Base-by-base conservation (phyloP, 2,797 vertebrate genomes). In the Chloroceryle inda region DNA sequence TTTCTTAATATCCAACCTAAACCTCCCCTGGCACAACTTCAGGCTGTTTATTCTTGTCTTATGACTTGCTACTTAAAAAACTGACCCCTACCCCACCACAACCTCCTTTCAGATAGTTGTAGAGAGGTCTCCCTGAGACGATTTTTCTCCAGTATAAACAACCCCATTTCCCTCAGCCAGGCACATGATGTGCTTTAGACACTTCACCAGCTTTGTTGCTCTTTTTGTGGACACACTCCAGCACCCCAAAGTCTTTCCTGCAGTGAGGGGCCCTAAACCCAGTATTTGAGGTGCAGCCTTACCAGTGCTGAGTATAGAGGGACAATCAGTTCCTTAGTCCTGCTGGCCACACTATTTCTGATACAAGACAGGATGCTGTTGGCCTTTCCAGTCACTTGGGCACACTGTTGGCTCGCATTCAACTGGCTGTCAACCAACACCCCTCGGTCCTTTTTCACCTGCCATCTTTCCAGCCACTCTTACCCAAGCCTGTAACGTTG, bases 281-380 rank as follows among this genome's bases (percentile, higher is more conserved):
- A 33, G 31, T 9, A 44, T 4, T 44, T 3, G 2, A 73, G 24
- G 12, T 73, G 31, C 11, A 7, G 52, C 31, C 29, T 55, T 19
- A 55, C 31, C 31, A 55, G 31, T n/a, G 11, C 52, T 2, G 1
- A 22, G 31, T 21, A 52, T 27, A 63, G 29, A 2, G 10, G 29
- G 1, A 20, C 2, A 2, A 52, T 33, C n/a, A 9, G 26, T 2
- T 31, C 26, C 27, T n/a, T 56, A 5, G 1, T 26, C 40, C 63
- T 49, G 18, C 26, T 66, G 55, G 40, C 20, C 61, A 4, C 29
- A 13, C 29, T 17, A 10, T 17, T 75, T 27, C 37, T 63, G 37
- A 33, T 17, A 42, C 20, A 24, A 1, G 74, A 10, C 44, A 61
- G 33, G 73, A 31, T n/a, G 23, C 23, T 3, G 2, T 33, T 77